These are phyloP conservation scores for Pseudomyrmex flavicornis DNA, from an alignment of 1,140 invertebrate species.

Conservation along the genomic window DNA sequence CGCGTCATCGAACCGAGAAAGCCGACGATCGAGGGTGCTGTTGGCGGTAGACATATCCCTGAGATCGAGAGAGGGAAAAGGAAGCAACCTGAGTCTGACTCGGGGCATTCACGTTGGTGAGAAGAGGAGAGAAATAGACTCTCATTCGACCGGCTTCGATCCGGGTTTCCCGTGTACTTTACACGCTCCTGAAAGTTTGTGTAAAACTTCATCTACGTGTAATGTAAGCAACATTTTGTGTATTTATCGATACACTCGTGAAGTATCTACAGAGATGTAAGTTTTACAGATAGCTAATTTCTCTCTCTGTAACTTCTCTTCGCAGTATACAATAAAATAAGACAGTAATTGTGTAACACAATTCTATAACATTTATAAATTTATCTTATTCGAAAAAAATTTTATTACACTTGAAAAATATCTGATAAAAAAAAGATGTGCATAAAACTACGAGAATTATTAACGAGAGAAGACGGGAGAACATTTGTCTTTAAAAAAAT, in stretches of 20 bases:
- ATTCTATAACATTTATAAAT: too few species aligned
- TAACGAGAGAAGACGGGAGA: too few species aligned
- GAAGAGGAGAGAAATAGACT: conserved; percentile 34
- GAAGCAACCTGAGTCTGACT: conserved; percentile 57
- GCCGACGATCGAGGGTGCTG: conserved; percentile 24
- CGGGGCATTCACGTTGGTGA: conserved; percentile 37
- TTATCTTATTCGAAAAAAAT: too few species aligned
- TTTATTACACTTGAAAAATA: too few species aligned
- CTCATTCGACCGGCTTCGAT: conserved; percentile 17
- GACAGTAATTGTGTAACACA: too few species aligned
- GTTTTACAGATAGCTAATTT: neutral
- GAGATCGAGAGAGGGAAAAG: conserved; percentile 29
- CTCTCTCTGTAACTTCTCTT: neutral
- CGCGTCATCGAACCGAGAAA: conserved; percentile 36
- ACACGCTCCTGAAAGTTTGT: conserved; percentile 33
- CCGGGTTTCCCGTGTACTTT: neutral
- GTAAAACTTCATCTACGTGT: neutral
- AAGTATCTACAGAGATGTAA: too few species aligned
- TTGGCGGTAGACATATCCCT: conserved; percentile 37
- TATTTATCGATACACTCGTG: neutral
- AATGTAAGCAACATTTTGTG: neutral
- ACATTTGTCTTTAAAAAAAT: too few species aligned
- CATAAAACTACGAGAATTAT: too few species aligned
- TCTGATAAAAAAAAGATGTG: too few species aligned
- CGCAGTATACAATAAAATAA: neutral